These are phyloP conservation scores for Sebastes minor DNA, from an alignment of 2,797 vertebrate species.

Conservation along the genomic window DNA sequence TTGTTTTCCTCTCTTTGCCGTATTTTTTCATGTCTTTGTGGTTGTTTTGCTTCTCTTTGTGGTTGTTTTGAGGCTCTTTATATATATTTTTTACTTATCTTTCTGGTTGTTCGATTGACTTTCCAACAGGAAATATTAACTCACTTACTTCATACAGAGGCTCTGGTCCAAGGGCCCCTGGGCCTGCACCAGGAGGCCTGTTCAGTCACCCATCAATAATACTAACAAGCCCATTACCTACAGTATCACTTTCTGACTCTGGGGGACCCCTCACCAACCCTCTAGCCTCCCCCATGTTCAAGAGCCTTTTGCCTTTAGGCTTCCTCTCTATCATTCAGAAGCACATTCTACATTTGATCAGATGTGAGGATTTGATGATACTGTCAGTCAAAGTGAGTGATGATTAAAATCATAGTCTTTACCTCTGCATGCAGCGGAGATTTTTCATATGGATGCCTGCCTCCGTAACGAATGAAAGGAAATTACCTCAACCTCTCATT, in stretches of 20 bases:
- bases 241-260: background rate
- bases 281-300: background rate
- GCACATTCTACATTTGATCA: constrained; percentile 15
- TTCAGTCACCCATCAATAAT: background rate
- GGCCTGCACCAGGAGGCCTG: background rate
- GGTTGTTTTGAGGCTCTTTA: background rate
- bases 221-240: background rate
- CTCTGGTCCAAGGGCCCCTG: no score
- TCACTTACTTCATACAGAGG: background rate
- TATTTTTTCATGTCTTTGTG: no score
- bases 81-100: no score
- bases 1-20: background rate
- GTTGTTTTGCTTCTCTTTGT: background rate
- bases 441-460: background rate
- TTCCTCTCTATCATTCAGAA: background rate
- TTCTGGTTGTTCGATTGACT: background rate
- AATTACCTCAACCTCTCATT: constrained; percentile 20
- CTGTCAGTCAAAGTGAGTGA: constrained; percentile 22
- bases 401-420: background rate
- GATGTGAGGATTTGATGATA: constrained; percentile 10
- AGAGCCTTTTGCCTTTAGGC: background rate
- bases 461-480: background rate
- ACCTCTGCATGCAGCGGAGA: background rate
- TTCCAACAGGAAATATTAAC: background rate
- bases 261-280: background rate